A percentile compares a stretch with the other conserved stretches of the same genome.
Conservation (phyloP, 2,113 vertebrate genomes). For the Elaphurus davidianus region DNA sequence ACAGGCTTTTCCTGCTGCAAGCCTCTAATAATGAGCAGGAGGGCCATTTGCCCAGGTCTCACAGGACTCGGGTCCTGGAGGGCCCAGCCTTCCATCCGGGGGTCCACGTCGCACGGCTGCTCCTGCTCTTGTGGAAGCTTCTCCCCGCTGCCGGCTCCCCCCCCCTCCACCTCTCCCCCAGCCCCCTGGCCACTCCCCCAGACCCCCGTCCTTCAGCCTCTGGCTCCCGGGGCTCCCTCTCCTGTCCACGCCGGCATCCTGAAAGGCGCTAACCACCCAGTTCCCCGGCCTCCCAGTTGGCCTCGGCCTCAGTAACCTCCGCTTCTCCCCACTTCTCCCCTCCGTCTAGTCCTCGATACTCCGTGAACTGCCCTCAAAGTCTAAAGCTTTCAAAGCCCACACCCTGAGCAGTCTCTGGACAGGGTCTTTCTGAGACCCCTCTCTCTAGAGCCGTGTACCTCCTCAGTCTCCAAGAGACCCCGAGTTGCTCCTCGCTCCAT, state of each 20-base stretch:
- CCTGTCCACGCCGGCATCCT: background rate
- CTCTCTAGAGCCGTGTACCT: background rate
- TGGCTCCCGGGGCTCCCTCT: background rate
- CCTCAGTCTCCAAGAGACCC: background rate
- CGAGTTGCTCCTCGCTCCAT: background rate
- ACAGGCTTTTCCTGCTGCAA: background rate
- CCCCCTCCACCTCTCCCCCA: too few species aligned
- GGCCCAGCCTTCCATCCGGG: background rate
- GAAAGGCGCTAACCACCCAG: background rate
- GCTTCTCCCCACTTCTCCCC: background rate
- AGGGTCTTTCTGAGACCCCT: background rate
- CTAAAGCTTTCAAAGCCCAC: background rate
- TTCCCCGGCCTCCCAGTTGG: background rate
- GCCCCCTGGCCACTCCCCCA: background rate
- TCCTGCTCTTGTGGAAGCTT: background rate
- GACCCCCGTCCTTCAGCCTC: background rate
- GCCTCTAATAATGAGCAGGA: background rate
- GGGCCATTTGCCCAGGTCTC: background rate
- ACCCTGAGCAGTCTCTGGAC: background rate
- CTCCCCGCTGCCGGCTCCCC: background rate
- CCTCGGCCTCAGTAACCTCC: background rate
- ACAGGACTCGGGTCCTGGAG: background rate
- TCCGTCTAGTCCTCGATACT: background rate
- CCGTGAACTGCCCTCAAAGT: background rate
- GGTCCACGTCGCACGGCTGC: too few species aligned